Percentiles rank a stretch among this genome's conserved stretches.
phyloP scores from a whole-genome alignment of 2,888 invertebrate species.

The Chelonus formosanus region DNA sequence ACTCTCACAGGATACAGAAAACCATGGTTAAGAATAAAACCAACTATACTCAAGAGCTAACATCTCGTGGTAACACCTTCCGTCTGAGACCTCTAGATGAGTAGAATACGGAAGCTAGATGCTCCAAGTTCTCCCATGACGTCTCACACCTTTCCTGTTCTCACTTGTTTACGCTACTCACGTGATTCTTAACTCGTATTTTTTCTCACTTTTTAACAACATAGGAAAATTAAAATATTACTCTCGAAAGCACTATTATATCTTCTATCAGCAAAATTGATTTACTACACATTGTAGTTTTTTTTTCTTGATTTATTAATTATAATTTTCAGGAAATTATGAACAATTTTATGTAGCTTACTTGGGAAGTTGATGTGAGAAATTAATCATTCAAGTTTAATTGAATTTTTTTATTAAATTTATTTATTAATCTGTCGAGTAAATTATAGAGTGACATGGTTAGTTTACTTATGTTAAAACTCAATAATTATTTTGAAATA shows the following conservation, averaged over 20 bases:
- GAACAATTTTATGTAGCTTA: too few relatives aligned
- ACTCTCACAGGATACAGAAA: conserved; percentile 19
- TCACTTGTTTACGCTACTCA: conserved; percentile 5
- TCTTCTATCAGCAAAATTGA: neutral
- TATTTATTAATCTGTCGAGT: too few relatives aligned
- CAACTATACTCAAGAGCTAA: conserved; percentile 28
- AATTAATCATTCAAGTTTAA: too few relatives aligned
- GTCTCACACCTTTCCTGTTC: conserved; percentile 5
- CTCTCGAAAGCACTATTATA: neutral
- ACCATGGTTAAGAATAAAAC: conserved; percentile 29
- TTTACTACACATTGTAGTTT: neutral
- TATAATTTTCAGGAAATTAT: neutral
- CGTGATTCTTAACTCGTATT: conserved; percentile 1
- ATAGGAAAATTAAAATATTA: conserved; percentile 4
- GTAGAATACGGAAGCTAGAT: conserved; percentile 2
- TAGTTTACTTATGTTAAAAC: too few relatives aligned
- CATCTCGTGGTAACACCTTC: conserved; percentile 2
- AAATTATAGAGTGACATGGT: too few relatives aligned
- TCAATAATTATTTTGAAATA: too few relatives aligned
- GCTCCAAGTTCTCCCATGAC: conserved; percentile 18
- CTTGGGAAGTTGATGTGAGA: too few relatives aligned
- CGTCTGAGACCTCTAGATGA: conserved; percentile 1
- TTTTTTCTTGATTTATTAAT: neutral
- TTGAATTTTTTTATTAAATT: too few relatives aligned
- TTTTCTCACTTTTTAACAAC: neutral